These are phyloP conservation scores for Tipula helvola DNA, from an alignment of 2,888 invertebrate species.

Conservation along the genomic window DNA sequence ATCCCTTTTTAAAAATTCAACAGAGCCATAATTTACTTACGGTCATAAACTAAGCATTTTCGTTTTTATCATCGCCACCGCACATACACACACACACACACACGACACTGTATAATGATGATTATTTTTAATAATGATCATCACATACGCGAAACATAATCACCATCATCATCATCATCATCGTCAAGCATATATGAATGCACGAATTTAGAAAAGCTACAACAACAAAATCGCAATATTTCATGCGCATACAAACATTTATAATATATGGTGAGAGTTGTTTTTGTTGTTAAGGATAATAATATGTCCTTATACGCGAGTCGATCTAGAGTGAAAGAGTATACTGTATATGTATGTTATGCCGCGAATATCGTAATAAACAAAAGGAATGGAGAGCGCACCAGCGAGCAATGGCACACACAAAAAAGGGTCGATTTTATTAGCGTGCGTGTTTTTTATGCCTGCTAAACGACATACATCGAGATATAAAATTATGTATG, in stretches of 20 bases:
- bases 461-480: background rate
- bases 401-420: background rate
- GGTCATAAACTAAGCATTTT: background rate
- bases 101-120: background rate
- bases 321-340: background rate
- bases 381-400: background rate
- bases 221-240: background rate
- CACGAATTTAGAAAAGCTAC: background rate
- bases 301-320: background rate
- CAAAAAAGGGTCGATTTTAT: background rate
- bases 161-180: background rate
- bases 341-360: background rate
- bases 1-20: slow-evolving; percentile 1
- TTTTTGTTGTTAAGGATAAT: background rate
- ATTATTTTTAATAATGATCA: background rate
- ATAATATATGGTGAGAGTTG: background rate
- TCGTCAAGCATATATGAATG: background rate
- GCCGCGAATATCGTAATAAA: background rate
- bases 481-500: background rate
- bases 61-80: background rate
- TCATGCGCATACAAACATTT: background rate
- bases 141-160: background rate
- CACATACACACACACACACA: background rate
- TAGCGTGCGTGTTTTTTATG: background rate
- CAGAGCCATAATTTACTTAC: slow-evolving; percentile 4